Conservation (phyloP, 2,113 vertebrate species). For the Rana temporaria region DNA sequence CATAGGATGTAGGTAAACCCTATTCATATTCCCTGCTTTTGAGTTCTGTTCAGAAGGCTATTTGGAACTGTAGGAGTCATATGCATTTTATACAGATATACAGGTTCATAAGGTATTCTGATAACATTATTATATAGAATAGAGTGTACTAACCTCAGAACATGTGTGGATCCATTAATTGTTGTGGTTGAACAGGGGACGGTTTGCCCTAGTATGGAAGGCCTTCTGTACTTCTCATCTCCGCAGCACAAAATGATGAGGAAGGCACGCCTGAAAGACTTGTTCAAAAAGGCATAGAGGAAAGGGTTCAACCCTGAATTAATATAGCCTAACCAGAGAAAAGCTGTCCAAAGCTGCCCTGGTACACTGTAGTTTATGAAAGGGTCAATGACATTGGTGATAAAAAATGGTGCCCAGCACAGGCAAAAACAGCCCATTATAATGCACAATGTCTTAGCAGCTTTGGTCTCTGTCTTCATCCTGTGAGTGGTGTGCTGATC, state of each 20-base stretch:
- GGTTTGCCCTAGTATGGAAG: conserved; percentile 84
- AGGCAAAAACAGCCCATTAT: conserved; percentile 99
- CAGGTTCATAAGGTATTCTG: not conserved
- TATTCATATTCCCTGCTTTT: not conserved
- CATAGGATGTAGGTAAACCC: not conserved
- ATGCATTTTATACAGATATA: too few species aligned
- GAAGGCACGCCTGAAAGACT: conserved; percentile 98
- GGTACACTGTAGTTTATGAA: conserved; percentile 94
- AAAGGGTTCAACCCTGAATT: conserved; percentile 99
- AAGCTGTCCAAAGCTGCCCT: conserved; percentile 89
- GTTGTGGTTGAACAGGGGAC: conserved; percentile 88
- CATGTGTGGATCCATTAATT: conserved; percentile 93
- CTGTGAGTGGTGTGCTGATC: conserved; percentile 91
- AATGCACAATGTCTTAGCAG: conserved; percentile 96
- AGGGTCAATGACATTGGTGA: conserved; percentile 96
- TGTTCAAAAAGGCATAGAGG: conserved; percentile 98
- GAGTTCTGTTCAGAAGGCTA: not conserved
- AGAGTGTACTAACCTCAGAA: conserved; percentile 88
- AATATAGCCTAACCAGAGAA: conserved; percentile 98
- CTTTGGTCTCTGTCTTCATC: conserved; percentile 96
- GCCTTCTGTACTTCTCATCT: conserved; percentile 86
- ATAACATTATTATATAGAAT: not conserved
- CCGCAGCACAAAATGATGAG: conserved; percentile 98
- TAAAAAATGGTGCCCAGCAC: conserved; percentile 97
- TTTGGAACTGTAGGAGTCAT: not conserved